These are phyloP conservation scores for Danionella cerebrum DNA, from an alignment of 2,113 vertebrate genomes.

Conservation along the genomic window DNA sequence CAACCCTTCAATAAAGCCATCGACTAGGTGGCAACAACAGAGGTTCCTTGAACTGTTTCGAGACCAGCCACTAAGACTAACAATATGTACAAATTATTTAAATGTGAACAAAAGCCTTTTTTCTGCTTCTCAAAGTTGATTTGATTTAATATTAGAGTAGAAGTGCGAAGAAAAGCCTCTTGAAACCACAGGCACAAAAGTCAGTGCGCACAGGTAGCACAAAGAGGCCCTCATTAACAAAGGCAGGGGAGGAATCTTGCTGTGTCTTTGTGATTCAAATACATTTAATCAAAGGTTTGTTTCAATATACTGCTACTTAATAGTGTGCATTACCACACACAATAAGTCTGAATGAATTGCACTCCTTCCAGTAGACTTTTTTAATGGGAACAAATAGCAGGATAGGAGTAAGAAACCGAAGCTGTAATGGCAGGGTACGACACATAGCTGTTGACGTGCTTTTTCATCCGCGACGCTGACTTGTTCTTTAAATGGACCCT, in stretches of 20 bases:
- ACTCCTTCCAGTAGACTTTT: conserved; percentile 54
- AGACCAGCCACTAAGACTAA: conserved; percentile 11
- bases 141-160: conserved; percentile 66
- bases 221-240: conserved; percentile 60
- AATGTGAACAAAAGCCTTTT: conserved; percentile 28
- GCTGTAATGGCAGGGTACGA: conserved; percentile 63
- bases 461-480: conserved; percentile 50
- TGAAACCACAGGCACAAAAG: conserved; percentile 58
- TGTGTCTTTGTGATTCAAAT: conserved; percentile 77
- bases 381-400: conserved; percentile 55
- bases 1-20: not conserved
- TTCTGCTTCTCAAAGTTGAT: conserved; percentile 27
- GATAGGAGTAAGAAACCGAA: conserved; percentile 54
- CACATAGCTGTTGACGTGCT: conserved; percentile 56
- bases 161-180: conserved; percentile 43
- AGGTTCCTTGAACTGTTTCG: not conserved
- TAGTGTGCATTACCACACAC: conserved; percentile 69
- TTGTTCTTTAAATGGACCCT: conserved; percentile 48
- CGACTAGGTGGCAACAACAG: not conserved
- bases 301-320: conserved; percentile 68
- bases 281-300: conserved; percentile 76
- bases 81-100: conserved; percentile 25
- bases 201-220: conserved; percentile 60
- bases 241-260: conserved; percentile 60
- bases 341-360: conserved; percentile 60